Evolutionary conservation across 2,797 vertebrate genomes (phyloP).

Genomic region (Podarcis lilfordi): DNA sequence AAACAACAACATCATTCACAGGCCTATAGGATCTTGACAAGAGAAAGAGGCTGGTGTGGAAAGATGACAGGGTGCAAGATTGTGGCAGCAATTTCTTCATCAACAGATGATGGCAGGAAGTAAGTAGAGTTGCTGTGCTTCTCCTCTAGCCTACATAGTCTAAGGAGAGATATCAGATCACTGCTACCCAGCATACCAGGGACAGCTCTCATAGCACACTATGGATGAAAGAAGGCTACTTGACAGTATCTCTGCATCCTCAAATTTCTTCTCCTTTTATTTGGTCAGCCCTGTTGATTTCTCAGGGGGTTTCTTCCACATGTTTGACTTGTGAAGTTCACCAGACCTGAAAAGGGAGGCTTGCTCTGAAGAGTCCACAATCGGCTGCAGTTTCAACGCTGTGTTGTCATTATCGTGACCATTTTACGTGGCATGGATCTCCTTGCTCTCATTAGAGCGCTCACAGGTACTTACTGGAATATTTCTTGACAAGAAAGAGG

Average conservation of each 20-base stretch:
- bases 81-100: neutral
- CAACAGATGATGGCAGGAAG: neutral
- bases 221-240: neutral
- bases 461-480: neutral
- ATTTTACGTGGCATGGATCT: neutral
- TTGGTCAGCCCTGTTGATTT: neutral
- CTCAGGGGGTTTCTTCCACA: neutral
- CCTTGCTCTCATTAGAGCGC: slow-evolving; percentile 47
- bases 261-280: neutral
- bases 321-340: slow-evolving; percentile 8
- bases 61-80: neutral
- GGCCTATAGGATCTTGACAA: neutral
- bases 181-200: neutral
- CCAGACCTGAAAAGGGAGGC: neutral
- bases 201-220: neutral
- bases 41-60: neutral
- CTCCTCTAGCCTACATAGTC: neutral
- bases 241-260: neutral
- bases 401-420: neutral
- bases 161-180: neutral
- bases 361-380: neutral
- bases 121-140: neutral
- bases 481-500: slow-evolving; percentile 43
- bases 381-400: neutral
- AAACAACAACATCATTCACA: neutral